These are phyloP conservation scores for Schizotus pectinicornis DNA, from an alignment of 2,888 invertebrate species.

Conservation along the genomic window DNA sequence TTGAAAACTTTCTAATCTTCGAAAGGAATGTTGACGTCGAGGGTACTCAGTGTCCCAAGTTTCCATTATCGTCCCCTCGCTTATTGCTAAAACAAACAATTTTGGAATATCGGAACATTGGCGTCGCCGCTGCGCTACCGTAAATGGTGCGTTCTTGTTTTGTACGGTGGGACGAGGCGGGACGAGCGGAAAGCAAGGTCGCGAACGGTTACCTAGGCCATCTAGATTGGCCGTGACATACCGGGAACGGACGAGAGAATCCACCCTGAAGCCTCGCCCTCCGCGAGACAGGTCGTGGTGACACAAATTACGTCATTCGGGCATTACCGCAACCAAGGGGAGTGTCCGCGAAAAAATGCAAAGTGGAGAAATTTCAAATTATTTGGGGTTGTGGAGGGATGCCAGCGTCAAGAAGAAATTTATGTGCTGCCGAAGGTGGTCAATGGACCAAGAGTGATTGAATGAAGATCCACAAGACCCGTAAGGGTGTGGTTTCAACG, in stretches of 20 bases:
- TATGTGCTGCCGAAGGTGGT: no score
- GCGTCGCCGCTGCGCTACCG: conserved; percentile 12
- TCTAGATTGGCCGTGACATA: conserved; percentile 26
- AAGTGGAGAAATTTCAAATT: conserved; percentile 1
- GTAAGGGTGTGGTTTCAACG: no score
- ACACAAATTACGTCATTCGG: conserved; percentile 12
- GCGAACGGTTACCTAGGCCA: conserved; percentile 23
- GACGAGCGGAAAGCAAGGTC: conserved; percentile 25
- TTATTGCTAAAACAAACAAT: conserved; percentile 18
- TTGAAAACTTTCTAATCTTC: not conserved
- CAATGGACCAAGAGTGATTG: no score
- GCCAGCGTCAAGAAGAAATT: no score
- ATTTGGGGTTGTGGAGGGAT: not conserved
- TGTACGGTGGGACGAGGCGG: conserved; percentile 2
- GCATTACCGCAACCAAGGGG: conserved; percentile 3
- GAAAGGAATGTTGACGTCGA: not conserved
- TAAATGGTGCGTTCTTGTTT: conserved; percentile 15
- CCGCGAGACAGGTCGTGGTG: conserved; percentile 15
- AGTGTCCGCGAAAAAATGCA: conserved; percentile 2
- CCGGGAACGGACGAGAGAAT: conserved; percentile 18
- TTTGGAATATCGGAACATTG: conserved; percentile 15
- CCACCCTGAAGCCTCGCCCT: conserved; percentile 19
- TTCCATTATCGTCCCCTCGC: conserved; percentile 16
- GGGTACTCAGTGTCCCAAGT: conserved; percentile 1
- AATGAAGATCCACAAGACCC: no score